These are phyloP conservation scores for Cantharis rufa DNA, from an alignment of 2,888 invertebrate genomes.

Conservation along the genomic window DNA sequence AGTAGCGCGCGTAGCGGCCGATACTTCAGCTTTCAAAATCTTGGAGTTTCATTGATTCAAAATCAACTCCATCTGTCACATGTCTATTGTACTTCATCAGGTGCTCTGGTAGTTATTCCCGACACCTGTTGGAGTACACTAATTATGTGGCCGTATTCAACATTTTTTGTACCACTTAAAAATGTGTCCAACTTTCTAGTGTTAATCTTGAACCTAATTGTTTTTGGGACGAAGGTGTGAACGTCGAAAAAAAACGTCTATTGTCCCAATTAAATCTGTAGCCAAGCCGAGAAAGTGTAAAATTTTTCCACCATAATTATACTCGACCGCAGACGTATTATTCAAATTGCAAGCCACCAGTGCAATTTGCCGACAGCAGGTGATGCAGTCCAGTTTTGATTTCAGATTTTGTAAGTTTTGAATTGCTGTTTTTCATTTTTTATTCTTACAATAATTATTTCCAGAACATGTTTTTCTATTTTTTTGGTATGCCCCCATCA, in stretches of 20 bases:
- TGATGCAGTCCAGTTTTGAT: neutral
- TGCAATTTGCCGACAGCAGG: neutral
- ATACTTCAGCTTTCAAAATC: conserved; percentile 40
- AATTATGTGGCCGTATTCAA: conserved; percentile 77
- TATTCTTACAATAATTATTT: neutral
- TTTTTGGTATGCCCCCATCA: neutral
- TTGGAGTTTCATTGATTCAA: neutral
- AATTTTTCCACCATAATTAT: neutral
- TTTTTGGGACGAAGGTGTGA: neutral
- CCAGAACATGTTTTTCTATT: neutral
- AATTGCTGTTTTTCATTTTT: too few species aligned
- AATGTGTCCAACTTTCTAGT: neutral
- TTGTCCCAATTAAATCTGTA: neutral
- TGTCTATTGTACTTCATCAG: conserved; percentile 99
- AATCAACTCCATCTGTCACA: conserved; percentile 67
- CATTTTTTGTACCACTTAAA: neutral
- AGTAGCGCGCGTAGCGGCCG: conserved; percentile 92
- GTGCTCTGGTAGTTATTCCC: conserved; percentile 96
- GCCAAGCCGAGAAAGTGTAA: neutral
- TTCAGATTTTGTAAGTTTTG: too few species aligned
- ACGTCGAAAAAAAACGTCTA: neutral
- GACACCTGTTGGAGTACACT: conserved; percentile 99
- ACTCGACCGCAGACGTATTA: neutral
- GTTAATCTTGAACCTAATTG: neutral
- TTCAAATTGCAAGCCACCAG: neutral